phyloP scores from a whole-genome alignment of 2,888 invertebrate genomes.

The Philaethria dido region DNA sequence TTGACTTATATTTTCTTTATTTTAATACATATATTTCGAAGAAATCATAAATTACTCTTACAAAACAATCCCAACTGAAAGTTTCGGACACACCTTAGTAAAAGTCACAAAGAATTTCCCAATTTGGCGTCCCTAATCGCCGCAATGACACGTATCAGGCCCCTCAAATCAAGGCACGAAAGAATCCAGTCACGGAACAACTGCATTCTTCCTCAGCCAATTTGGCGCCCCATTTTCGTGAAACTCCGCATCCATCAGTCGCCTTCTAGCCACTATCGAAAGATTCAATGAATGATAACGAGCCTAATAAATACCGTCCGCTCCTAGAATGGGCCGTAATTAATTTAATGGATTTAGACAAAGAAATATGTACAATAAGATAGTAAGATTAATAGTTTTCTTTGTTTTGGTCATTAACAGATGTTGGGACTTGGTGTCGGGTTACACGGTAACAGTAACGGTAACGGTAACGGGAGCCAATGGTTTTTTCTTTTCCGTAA shows the following conservation, averaged over 20 bases:
- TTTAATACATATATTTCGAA: background rate
- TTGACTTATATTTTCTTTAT: too few species aligned
- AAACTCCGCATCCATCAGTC: conserved; percentile 77
- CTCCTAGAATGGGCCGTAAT: conserved; percentile 80
- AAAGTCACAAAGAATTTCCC: conserved; percentile 64
- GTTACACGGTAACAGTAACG: conserved; percentile 44
- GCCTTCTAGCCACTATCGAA: conserved; percentile 44
- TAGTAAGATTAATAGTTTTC: conserved; percentile 74
- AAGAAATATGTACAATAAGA: conserved; percentile 82
- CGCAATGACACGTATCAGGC: conserved; percentile 72
- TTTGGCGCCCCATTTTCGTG: conserved; percentile 77
- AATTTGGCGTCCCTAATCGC: conserved; percentile 67
- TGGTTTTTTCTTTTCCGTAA: conserved; percentile 66
- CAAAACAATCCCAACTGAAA: conserved; percentile 7
- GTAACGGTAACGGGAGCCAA: conserved; percentile 45
- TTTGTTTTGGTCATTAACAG: conserved; percentile 69
- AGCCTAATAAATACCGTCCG: conserved; percentile 81
- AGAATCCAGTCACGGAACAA: conserved; percentile 76
- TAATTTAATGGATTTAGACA: conserved; percentile 84
- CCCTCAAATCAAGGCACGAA: conserved; percentile 60
- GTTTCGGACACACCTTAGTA: conserved; percentile 22
- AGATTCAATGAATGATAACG: conserved; percentile 84
- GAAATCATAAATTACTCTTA: background rate
- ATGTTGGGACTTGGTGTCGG: conserved; percentile 50
- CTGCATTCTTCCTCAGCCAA: conserved; percentile 80